Evolutionary conservation across 2,113 vertebrate genomes (phyloP).

Genomic region (Salvelinus fontinalis): DNA sequence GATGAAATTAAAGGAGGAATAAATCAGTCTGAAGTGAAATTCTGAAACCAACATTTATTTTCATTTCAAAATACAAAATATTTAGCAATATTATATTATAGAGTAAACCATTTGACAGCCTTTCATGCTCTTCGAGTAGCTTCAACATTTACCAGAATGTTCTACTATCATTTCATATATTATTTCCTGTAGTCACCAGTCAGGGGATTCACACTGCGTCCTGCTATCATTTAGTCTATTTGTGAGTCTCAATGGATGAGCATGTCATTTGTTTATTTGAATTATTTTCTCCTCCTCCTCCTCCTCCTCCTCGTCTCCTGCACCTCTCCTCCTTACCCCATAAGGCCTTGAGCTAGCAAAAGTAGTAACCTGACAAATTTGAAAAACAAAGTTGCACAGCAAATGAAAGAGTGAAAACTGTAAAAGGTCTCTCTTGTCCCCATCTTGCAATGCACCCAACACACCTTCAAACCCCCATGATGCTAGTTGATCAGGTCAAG

Average conservation of each 20-base stretch:
- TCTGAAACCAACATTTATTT: constrained; percentile 94
- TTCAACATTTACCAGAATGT: constrained; percentile 77
- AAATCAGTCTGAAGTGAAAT: constrained; percentile 60
- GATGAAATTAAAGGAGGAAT: not conserved
- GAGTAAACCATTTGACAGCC: constrained; percentile 82
- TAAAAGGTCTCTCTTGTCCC: constrained; percentile 70
- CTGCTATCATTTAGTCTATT: constrained; percentile 28
- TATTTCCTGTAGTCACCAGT: constrained; percentile 56
- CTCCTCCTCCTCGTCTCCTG: not conserved
- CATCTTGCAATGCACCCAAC: not conserved
- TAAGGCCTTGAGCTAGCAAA: constrained; percentile 51
- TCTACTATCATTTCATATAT: constrained; percentile 63
- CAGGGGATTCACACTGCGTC: constrained; percentile 44
- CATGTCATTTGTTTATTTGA: constrained; percentile 14
- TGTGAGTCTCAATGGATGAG: constrained; percentile 10
- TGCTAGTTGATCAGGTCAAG: constrained; percentile 33
- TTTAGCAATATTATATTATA: constrained; percentile 81
- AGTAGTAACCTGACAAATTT: constrained; percentile 49
- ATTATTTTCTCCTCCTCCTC: not conserved
- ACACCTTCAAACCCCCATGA: constrained; percentile 29
- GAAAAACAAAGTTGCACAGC: constrained; percentile 69
- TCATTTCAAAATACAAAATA: constrained; percentile 90
- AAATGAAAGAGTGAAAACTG: constrained; percentile 75
- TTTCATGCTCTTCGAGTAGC: constrained; percentile 83
- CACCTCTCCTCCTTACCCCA: constrained; percentile 28